Percentiles rank a stretch among this genome's conserved stretches.
Conservation (phyloP, 2,888 invertebrate genomes). For the Nemurella pictetii region DNA sequence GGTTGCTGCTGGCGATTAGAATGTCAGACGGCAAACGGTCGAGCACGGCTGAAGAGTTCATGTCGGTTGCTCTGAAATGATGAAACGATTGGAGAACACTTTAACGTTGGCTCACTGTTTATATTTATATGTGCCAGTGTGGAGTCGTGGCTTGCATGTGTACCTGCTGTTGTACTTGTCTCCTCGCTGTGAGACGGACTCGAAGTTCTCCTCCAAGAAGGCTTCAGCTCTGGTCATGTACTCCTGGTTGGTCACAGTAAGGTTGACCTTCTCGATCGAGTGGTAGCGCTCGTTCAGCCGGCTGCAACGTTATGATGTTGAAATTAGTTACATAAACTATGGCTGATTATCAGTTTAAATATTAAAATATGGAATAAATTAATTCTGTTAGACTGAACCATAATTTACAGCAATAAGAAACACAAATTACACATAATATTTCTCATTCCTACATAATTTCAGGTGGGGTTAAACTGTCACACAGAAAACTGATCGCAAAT, state of each 20-base stretch:
- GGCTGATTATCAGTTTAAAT: too few species aligned
- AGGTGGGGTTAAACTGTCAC: too few species aligned
- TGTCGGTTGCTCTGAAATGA: constrained; percentile 29
- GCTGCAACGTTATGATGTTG: too few species aligned
- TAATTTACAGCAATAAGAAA: too few species aligned
- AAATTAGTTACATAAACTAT: too few species aligned
- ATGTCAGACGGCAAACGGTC: constrained; percentile 47
- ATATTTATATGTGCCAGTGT: background rate
- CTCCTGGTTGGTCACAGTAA: constrained; percentile 50
- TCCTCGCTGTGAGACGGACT: constrained; percentile 49
- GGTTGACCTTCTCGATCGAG: constrained; percentile 67
- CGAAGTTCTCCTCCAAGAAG: constrained; percentile 51
- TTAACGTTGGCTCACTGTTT: background rate
- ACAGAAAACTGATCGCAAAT: too few species aligned
- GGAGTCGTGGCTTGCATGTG: background rate
- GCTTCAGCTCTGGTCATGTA: constrained; percentile 53
- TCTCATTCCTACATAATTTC: too few species aligned
- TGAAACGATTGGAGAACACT: background rate
- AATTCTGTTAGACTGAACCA: too few species aligned
- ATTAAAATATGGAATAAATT: too few species aligned
- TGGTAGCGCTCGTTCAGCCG: constrained; percentile 87
- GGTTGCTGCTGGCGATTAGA: constrained; percentile 45
- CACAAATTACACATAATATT: too few species aligned
- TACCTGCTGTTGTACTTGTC: constrained; percentile 50
- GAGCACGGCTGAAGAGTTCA: constrained; percentile 39